These are phyloP conservation scores for Enteromius radiatus DNA, from an alignment of 2,797 vertebrate species.

Conservation along the genomic window DNA sequence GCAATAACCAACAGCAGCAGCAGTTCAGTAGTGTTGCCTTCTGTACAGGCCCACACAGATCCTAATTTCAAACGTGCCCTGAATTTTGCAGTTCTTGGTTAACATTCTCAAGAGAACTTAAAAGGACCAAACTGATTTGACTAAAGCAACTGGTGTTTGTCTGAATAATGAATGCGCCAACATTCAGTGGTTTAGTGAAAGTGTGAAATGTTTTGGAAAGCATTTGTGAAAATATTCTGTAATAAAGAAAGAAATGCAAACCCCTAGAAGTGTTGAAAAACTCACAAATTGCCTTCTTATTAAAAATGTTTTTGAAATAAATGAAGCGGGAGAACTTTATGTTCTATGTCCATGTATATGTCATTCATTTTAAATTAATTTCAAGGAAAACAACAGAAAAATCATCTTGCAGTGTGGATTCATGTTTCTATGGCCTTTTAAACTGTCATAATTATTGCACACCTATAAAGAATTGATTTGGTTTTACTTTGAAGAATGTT, in stretches of 20 bases:
- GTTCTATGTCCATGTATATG: background rate
- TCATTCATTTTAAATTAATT: background rate
- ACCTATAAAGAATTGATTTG: background rate
- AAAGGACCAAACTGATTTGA: background rate
- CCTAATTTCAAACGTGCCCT: background rate
- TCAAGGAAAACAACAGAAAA: background rate
- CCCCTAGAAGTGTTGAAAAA: background rate
- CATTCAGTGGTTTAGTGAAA: background rate
- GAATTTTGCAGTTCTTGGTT: background rate
- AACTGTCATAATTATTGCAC: background rate
- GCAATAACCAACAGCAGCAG: background rate
- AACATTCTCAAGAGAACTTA: background rate
- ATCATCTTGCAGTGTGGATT: background rate
- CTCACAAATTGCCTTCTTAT: slow-evolving; percentile 8
- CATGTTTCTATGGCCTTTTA: background rate
- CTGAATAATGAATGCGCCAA: background rate
- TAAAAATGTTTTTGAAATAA: background rate
- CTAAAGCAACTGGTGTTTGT: background rate
- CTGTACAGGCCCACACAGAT: background rate
- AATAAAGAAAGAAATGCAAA: slow-evolving; percentile 8
- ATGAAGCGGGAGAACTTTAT: background rate
- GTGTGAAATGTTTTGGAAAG: background rate
- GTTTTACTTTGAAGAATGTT: background rate
- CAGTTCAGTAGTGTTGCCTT: background rate
- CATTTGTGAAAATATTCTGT: background rate